Evolutionary conservation across 2,888 invertebrate genomes (phyloP), one percentile per base, ranked within the genome.

Genomic region (Lobophora halterata): DNA sequence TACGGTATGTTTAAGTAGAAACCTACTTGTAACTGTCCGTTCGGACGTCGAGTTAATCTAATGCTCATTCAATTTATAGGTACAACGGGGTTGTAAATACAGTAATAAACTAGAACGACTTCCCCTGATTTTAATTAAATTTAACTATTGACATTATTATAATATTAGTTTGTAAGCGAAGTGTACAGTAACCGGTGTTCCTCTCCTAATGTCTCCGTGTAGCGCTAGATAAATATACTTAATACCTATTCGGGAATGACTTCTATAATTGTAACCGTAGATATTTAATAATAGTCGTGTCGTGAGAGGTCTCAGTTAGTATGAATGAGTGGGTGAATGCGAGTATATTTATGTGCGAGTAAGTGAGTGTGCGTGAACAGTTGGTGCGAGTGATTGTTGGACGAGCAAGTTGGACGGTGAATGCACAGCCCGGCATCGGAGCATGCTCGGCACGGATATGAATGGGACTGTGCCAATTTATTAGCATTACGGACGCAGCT

Each of bases 381-480:
- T 36, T 46, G 45, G 34, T 47, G 49, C 42, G 50, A 31, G 42
- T 33, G 48, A 36, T 11, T 8, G 37, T 26, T 26, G 40, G 46
- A 43, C 46, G 56, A 46, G 53, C 46, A 57, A 38, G 55, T 44
- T 52, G 34, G 49, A 37, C 53, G 49, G 52, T 41, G 59, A 36
- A 49, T 51, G 50, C 25, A 47, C 19, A n/a, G 29, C 38, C 32
- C 29, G 26, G 38, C 33, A 21, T 24, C 21, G 27, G 30, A 17
- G 36, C 41, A 30, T 33, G 45, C 54, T 47, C 46, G 50, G 62
- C 64, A 59, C 55, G 13, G 57, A 52, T 65, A 71, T 80, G 82
- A 81, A 79, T 80, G 85, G 76, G 83, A 85, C 75, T 77, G 86
- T 86, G 87, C 86, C 87, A 87, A 87, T 81, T 79, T 77, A 73